Evolutionary conservation across 2,888 invertebrate species (phyloP).

Genomic region (Anthrax anthrax): DNA sequence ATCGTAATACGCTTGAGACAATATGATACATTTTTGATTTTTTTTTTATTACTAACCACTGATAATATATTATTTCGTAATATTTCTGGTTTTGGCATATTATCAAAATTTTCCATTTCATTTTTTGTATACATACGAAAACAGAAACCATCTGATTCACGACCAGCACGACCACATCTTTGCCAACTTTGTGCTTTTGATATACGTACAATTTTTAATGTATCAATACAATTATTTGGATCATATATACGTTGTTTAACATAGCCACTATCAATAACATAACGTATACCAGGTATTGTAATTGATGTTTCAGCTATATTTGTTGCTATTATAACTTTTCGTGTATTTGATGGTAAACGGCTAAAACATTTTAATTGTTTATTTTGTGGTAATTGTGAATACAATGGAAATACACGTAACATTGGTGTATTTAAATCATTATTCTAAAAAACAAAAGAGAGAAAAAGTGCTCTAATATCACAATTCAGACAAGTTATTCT

Average conservation of each 20-base stretch:
- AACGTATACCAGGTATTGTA: slow-evolving; percentile 83
- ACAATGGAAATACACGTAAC: slow-evolving; percentile 71
- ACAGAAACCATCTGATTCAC: slow-evolving; percentile 71
- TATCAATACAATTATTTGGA: slow-evolving; percentile 66
- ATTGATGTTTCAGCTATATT: slow-evolving; percentile 98
- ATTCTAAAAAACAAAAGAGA: slow-evolving; percentile 32
- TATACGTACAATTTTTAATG: slow-evolving; percentile 63
- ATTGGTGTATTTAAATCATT: slow-evolving; percentile 46
- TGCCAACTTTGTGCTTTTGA: slow-evolving; percentile 92
- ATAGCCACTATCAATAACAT: slow-evolving; percentile 82
- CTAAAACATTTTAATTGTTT: slow-evolving; percentile 82
- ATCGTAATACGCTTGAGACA: no score
- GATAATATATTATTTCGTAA: slow-evolving; percentile 46
- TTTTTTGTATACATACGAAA: slow-evolving; percentile 72
- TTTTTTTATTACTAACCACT: slow-evolving; percentile 17
- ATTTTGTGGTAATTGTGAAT: slow-evolving; percentile 74
- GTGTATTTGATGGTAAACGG: slow-evolving; percentile 50
- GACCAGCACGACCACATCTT: slow-evolving; percentile 80
- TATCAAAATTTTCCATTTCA: slow-evolving; percentile 57
- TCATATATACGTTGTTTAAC: slow-evolving; percentile 82
- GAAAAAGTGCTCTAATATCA: not conserved
- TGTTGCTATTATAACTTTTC: slow-evolving; percentile 89
- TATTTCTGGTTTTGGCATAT: slow-evolving; percentile 77
- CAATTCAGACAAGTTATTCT: not conserved
- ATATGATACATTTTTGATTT: no score